These are phyloP conservation scores for Philotrypesis tridentata DNA, from an alignment of 1,140 invertebrate species.

Conservation along the genomic window DNA sequence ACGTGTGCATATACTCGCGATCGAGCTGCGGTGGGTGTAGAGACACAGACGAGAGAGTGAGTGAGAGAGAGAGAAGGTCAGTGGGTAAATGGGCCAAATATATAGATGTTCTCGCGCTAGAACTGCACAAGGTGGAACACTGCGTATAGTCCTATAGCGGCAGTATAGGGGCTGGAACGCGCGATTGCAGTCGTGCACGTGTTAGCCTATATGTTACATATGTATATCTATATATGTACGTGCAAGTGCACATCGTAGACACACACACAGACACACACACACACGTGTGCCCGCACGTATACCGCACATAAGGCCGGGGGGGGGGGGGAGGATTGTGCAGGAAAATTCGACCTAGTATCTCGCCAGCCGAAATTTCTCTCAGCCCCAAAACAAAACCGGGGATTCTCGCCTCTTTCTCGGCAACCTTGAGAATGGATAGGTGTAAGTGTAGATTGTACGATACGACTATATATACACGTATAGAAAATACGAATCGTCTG, in stretches of 20 bases:
- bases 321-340: neutral
- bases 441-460: neutral
- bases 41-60: neutral
- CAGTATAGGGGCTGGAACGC: neutral
- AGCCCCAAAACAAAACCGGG: neutral
- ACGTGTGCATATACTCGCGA: neutral
- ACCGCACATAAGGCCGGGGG: too few relatives aligned
- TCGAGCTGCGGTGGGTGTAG: neutral
- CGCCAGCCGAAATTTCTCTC: neutral
- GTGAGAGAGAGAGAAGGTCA: constrained; percentile 54
- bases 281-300: too few relatives aligned
- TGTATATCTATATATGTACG: neutral
- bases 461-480: too few relatives aligned
- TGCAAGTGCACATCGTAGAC: too few relatives aligned
- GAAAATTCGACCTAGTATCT: constrained; percentile 19
- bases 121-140: constrained; percentile 21
- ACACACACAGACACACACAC: too few relatives aligned
- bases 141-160: constrained; percentile 22
- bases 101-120: constrained; percentile 24
- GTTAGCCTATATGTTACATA: neutral
- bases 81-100: constrained; percentile 63
- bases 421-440: neutral
- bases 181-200: too few relatives aligned
- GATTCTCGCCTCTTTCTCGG: neutral
- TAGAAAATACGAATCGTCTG: too few relatives aligned